A percentile compares a stretch with the other conserved stretches of the same genome.
Conservation (phyloP, 2,888 invertebrate genomes). For the Archips xylosteana region DNA sequence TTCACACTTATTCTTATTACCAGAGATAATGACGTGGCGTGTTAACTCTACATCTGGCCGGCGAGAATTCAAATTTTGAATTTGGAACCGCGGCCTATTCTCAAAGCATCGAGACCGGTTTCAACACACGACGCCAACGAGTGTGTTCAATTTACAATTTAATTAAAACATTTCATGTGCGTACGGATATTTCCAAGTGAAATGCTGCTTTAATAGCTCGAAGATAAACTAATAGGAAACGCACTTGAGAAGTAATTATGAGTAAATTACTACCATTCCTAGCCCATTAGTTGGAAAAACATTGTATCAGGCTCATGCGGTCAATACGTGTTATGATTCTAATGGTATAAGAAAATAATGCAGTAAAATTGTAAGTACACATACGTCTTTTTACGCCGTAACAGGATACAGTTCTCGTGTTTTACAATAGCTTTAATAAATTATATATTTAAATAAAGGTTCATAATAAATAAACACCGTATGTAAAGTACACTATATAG, state of each 20-base stretch:
- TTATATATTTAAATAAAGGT: no score
- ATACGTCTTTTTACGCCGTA: background rate
- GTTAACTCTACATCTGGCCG: constrained; percentile 29
- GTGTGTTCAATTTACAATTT: constrained; percentile 52
- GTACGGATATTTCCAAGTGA: constrained; percentile 73
- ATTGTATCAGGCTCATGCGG: constrained; percentile 18
- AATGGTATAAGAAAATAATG: background rate
- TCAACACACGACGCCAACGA: constrained; percentile 9
- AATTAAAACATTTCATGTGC: constrained; percentile 52
- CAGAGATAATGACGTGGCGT: constrained; percentile 25
- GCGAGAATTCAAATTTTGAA: constrained; percentile 25
- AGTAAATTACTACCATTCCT: constrained; percentile 48
- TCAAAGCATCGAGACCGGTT: constrained; percentile 23
- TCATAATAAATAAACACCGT: background rate
- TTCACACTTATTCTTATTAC: constrained; percentile 11
- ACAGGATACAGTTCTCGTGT: background rate
- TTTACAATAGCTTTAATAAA: no score
- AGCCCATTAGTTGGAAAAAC: constrained; percentile 14
- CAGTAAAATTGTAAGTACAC: constrained; percentile 1
- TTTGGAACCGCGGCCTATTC: constrained; percentile 28
- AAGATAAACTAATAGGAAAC: constrained; percentile 74
- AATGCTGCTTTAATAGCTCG: constrained; percentile 64
- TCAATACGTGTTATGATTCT: constrained; percentile 9
- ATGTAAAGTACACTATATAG: background rate
- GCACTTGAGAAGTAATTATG: constrained; percentile 68